Conservation (phyloP, 2,797 vertebrate genomes). For the Pogoniulus pusillus region DNA sequence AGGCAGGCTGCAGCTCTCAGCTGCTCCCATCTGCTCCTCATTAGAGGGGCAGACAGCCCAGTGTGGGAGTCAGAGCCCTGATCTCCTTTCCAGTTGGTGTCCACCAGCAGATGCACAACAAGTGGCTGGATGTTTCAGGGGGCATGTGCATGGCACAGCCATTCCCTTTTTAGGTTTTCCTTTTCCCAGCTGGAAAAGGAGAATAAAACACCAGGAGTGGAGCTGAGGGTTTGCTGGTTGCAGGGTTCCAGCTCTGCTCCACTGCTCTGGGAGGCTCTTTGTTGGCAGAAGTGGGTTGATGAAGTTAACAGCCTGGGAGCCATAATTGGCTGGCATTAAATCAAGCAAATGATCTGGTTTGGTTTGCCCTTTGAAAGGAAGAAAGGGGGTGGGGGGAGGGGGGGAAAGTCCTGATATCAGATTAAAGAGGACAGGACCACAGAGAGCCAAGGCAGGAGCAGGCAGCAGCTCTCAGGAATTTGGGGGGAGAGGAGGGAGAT, state of each 20-base stretch:
- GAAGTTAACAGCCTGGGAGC: conserved; percentile 71
- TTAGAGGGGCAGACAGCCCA: conserved; percentile 73
- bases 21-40: conserved; percentile 67
- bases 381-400: too few species aligned
- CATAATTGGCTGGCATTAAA: conserved; percentile 63
- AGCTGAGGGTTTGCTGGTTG: neutral
- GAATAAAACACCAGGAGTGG: neutral
- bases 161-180: too few species aligned
- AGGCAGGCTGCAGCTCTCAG: neutral
- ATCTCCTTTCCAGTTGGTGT: conserved; percentile 74
- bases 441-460: conserved; percentile 31
- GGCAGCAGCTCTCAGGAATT: conserved; percentile 52
- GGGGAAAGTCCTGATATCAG: neutral
- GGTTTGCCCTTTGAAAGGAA: neutral
- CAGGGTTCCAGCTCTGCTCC: conserved; percentile 34
- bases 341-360: conserved; percentile 65
- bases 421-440: conserved; percentile 26
- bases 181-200: neutral
- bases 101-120: conserved; percentile 69
- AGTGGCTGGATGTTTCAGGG: conserved; percentile 49
- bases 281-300: conserved; percentile 67
- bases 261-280: conserved; percentile 22
- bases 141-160: too few species aligned
- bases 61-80: conserved; percentile 54
- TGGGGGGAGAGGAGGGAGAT: neutral